Percentiles rank a stretch among this genome's conserved stretches.
phyloP scores from a whole-genome alignment of 2,888 invertebrate genomes.

The Thereva unica region DNA sequence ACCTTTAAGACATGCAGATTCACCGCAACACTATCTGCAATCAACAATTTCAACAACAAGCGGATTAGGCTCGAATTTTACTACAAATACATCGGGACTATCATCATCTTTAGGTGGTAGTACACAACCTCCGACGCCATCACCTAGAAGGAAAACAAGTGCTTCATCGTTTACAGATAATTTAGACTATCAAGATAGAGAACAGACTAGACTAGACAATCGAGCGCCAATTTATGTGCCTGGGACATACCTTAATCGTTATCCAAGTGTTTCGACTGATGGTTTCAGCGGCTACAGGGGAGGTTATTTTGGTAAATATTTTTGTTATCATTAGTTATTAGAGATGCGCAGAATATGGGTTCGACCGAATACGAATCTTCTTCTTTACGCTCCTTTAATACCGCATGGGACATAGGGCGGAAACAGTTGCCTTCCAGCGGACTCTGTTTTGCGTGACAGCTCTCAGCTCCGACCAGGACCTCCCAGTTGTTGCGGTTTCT shows the following conservation, averaged over 20 bases:
- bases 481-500: too few species aligned
- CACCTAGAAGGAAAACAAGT: conserved; percentile 74
- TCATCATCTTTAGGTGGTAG: conserved; percentile 55
- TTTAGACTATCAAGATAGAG: conserved; percentile 46
- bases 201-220: conserved; percentile 46
- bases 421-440: too few species aligned
- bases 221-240: conserved; percentile 51
- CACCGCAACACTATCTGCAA: conserved; percentile 69
- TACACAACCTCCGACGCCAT: conserved; percentile 65
- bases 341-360: too few species aligned
- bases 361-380: too few species aligned
- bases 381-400: too few species aligned
- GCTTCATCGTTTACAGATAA: conserved; percentile 71
- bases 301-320: conserved; percentile 54
- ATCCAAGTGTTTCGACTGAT: conserved; percentile 54
- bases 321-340: background rate
- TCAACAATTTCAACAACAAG: conserved; percentile 63
- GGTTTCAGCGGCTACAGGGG: conserved; percentile 51
- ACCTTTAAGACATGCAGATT: conserved; percentile 74
- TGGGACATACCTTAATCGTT: conserved; percentile 51
- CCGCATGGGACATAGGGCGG: too few species aligned
- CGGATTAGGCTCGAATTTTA: conserved; percentile 61
- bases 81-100: conserved; percentile 54
- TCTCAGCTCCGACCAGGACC: too few species aligned
- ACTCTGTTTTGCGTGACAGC: too few species aligned